phyloP scores from a whole-genome alignment of 2,888 invertebrate genomes.

The Acleris holmiana region DNA sequence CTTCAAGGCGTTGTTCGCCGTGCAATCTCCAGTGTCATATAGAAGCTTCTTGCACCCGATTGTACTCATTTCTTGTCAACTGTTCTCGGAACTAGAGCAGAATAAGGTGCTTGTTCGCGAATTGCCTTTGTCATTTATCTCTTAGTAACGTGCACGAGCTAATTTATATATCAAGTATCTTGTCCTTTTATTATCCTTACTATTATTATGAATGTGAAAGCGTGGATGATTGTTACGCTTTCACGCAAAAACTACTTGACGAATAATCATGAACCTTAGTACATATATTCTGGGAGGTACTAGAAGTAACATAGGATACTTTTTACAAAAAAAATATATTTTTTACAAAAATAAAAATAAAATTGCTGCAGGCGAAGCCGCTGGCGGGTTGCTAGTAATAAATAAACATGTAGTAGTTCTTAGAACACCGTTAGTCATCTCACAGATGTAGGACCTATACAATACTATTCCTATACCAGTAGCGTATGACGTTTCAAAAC shows the following conservation, averaged over 20 bases:
- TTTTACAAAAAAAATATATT: no score
- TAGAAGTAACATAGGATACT: no score
- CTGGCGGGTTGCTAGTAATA: no score
- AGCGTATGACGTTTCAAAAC: conserved; percentile 27
- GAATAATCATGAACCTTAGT: no score
- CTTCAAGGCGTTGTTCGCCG: no score
- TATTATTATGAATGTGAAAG: no score
- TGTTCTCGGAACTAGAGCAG: conserved; percentile 15
- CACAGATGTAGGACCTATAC: conserved; percentile 16
- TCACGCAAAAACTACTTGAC: no score
- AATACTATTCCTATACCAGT: conserved; percentile 25
- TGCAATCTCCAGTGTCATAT: no score
- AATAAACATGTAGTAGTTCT: conserved; percentile 18
- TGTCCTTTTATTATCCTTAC: conserved; percentile 7
- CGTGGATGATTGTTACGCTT: no score
- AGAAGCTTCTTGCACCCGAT: conserved; percentile 20
- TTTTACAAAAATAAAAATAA: no score
- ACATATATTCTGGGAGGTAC: no score
- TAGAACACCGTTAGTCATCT: conserved; percentile 12
- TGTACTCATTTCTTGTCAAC: conserved; percentile 19
- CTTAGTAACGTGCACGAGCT: not conserved
- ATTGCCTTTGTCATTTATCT: conserved; percentile 8
- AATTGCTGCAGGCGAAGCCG: no score
- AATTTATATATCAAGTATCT: not conserved
- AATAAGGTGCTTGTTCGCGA: conserved; percentile 6